phyloP scores from a whole-genome alignment of 1,140 invertebrate species.

The Dreissena polymorpha region DNA sequence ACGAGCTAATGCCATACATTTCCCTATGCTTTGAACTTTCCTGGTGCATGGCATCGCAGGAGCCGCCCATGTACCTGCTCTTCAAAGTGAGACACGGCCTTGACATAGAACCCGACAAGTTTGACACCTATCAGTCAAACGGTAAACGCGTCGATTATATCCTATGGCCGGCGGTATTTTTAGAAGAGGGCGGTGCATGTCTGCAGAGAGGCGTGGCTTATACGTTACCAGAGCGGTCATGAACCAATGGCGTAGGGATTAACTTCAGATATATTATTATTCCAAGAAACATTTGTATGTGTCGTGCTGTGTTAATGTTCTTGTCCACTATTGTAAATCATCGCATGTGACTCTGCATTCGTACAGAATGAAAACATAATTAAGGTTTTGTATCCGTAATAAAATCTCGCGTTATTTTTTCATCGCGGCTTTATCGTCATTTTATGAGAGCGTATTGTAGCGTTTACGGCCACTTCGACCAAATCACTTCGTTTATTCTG shows the following conservation, averaged over 20 bases:
- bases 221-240: slow-evolving; percentile 27
- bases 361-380: no score
- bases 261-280: no score
- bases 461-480: no score
- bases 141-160: slow-evolving; percentile 41
- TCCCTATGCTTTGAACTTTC: slow-evolving; percentile 31
- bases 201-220: slow-evolving; percentile 42
- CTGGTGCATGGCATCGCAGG: slow-evolving; percentile 45
- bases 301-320: no score
- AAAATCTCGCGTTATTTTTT: no score
- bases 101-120: slow-evolving; percentile 27
- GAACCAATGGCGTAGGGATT: neutral
- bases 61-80: slow-evolving; percentile 50
- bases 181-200: slow-evolving; percentile 33
- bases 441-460: no score
- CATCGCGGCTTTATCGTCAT: no score
- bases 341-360: no score
- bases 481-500: no score
- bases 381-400: no score
- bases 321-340: no score
- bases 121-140: slow-evolving; percentile 29
- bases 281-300: no score
- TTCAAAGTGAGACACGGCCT: slow-evolving; percentile 50
- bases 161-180: slow-evolving; percentile 44
- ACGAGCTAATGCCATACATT: slow-evolving; percentile 45